Base-by-base conservation (phyloP, 2,797 vertebrate species). In the Platalea minor region DNA sequence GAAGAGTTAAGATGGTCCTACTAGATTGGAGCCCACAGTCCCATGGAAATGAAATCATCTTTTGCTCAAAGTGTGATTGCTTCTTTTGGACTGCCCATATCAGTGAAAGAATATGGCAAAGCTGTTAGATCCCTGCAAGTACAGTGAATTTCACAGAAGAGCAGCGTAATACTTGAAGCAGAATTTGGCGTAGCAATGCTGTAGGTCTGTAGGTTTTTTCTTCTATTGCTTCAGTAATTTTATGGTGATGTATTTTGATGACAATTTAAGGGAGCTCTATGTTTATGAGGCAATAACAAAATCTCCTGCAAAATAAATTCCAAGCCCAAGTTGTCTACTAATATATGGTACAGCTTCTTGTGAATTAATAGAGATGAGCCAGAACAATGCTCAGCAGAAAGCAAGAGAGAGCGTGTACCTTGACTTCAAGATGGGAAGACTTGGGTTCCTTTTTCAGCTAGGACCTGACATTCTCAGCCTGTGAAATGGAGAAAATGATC, bases 241-340 rank as follows among this genome's bases (percentile, higher is more conserved):
- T 91, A 89, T 28, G 37, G 65, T 78, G 61, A 88, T 85, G n/a
- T 73, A 73, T 80, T 96, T 60, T 88, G 79, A 94, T 67, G 65
- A 88, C 37, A 94, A 69, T 89, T 96, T 64, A 91, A 93, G 65
- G 18, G 85, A 91, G 41, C 39, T 88, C 28, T 81, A 10, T 93
- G 82, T 94, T 93, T 93, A 91, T 76, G 85, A 90, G 85, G 54
- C 51, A 86, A 39, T 93, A 96, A 65, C 48, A 91, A 85, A 95
- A 86, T 59, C 41, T 88, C 45, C 50, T 64, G 89, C 56, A 94
- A 95, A 94, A 94, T 86, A 91, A 93, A 88, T 84, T 90, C 41
- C 59, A 88, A 96, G 69, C 64, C 65, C 54, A 81, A 76, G 35
- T 75, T 92, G 59, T 35, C 82, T 91, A 73, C 85, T 90, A 84